Percentiles rank a stretch among this genome's conserved stretches.
These are phyloP conservation scores for Campylorhamphus procurvoides DNA, from an alignment of 2,113 vertebrate genomes.

Conservation along the genomic window DNA sequence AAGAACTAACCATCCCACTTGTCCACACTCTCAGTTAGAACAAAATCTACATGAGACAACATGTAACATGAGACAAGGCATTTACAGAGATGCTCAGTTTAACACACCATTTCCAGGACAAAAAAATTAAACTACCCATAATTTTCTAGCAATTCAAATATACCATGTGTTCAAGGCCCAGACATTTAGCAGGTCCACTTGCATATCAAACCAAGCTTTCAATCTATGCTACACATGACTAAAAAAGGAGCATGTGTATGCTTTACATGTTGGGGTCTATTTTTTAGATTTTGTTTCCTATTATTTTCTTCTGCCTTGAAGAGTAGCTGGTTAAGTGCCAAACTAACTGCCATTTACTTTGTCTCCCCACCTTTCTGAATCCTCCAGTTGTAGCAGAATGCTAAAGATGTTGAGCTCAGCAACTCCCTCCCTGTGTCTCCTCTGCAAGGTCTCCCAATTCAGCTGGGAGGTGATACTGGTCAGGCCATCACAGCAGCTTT, in stretches of 20 bases:
- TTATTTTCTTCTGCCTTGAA: not conserved
- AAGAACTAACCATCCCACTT: not conserved
- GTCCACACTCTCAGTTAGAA: not conserved
- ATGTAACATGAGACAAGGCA: not conserved
- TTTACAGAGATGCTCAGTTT: not conserved
- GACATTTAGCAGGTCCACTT: not conserved
- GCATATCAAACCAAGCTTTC: not conserved
- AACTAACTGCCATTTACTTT: not conserved
- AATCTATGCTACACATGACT: not conserved
- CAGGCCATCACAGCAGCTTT: not conserved
- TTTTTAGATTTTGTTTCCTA: not conserved
- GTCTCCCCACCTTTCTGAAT: not conserved
- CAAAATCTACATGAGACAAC: not conserved
- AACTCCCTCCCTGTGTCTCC: not conserved
- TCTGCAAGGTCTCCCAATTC: not conserved
- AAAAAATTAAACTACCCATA: not conserved
- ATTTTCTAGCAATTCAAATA: not conserved
- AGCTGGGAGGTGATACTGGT: accelerated
- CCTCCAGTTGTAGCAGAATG: accelerated
- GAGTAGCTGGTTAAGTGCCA: not conserved
- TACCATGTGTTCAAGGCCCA: not conserved
- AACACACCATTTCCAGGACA: not conserved
- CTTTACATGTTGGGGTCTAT: accelerated
- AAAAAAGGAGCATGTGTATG: accelerated
- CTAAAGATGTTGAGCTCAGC: not conserved